A percentile compares a stretch with the other conserved stretches of the same genome.
Conservation (phyloP, 2,113 vertebrate species). For the Amphiprion ocellaris region DNA sequence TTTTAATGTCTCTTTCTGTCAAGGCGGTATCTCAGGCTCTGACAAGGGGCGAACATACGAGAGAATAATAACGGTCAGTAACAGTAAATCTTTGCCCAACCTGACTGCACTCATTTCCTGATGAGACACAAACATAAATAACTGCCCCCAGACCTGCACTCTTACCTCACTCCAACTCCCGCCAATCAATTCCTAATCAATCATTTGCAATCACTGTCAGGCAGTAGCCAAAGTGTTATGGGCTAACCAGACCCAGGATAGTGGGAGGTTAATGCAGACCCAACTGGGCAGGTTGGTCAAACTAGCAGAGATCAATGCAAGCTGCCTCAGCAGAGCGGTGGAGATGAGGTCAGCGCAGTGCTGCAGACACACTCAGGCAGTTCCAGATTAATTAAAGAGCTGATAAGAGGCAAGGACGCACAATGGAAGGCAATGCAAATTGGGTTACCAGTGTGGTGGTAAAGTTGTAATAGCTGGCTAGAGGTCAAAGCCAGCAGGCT, state of each 20-base stretch:
- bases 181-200: slow-evolving; percentile 67
- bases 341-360: slow-evolving; percentile 33
- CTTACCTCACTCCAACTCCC: slow-evolving; percentile 13
- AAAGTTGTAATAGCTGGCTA: slow-evolving; percentile 14
- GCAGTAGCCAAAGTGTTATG: background rate
- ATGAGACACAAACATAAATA: slow-evolving; percentile 66
- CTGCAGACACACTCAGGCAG: slow-evolving; percentile 7
- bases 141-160: background rate
- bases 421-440: background rate
- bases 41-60: slow-evolving; percentile 58
- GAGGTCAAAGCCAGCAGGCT: slow-evolving; percentile 30
- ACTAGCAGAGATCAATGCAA: slow-evolving; percentile 32
- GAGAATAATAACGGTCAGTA: slow-evolving; percentile 45
- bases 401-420: slow-evolving; percentile 16
- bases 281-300: slow-evolving; percentile 24
- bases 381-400: slow-evolving; percentile 29
- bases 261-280: slow-evolving; percentile 34
- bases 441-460: slow-evolving; percentile 20
- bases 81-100: slow-evolving; percentile 64
- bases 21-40: slow-evolving; percentile 25
- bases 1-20: slow-evolving; percentile 59
- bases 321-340: slow-evolving; percentile 42
- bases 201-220: slow-evolving; percentile 56
- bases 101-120: slow-evolving; percentile 61
- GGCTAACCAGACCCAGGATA: slow-evolving; percentile 3